Conservation (phyloP, 1,140 invertebrate species). For the Maconellicoccus hirsutus region DNA sequence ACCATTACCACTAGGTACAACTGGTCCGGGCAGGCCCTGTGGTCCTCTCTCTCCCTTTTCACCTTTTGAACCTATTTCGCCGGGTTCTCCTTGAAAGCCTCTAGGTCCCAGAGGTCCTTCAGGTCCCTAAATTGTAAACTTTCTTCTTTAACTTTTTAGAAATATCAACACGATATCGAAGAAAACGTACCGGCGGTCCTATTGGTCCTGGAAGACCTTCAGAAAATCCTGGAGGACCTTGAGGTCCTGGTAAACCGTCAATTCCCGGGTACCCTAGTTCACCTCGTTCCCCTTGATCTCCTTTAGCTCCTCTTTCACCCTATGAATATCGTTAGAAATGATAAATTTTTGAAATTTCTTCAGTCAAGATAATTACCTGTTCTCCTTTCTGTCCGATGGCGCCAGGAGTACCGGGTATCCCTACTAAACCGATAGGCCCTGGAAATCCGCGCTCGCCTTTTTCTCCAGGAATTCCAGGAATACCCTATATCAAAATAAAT, state of each 20-base stretch:
- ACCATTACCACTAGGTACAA: not conserved
- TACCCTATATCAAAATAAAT: not conserved
- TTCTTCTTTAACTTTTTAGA: too few species aligned
- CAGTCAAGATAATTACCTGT: not conserved
- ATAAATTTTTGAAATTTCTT: not conserved
- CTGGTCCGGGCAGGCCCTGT: conserved; percentile 20
- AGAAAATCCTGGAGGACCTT: conserved; percentile 31
- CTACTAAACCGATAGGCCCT: not conserved
- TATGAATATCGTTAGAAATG: not conserved
- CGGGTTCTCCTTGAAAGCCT: conserved; percentile 27
- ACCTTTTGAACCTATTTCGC: not conserved
- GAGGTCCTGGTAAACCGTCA: conserved; percentile 28
- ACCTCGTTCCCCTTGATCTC: conserved; percentile 34
- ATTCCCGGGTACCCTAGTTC: conserved; percentile 32
- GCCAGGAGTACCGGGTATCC: not conserved
- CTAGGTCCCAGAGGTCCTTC: not conserved
- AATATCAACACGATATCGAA: too few species aligned
- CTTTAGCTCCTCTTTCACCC: conserved; percentile 23
- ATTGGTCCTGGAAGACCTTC: conserved; percentile 29
- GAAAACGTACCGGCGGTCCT: conserved; percentile 28
- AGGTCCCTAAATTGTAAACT: conserved; percentile 7
- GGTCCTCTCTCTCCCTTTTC: not conserved
- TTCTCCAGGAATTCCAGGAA: not conserved
- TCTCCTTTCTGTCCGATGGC: conserved; percentile 7
- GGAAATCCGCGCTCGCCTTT: conserved; percentile 1